phyloP scores from a whole-genome alignment of 2,113 vertebrate genomes.

The Rhinichthys klamathensis region DNA sequence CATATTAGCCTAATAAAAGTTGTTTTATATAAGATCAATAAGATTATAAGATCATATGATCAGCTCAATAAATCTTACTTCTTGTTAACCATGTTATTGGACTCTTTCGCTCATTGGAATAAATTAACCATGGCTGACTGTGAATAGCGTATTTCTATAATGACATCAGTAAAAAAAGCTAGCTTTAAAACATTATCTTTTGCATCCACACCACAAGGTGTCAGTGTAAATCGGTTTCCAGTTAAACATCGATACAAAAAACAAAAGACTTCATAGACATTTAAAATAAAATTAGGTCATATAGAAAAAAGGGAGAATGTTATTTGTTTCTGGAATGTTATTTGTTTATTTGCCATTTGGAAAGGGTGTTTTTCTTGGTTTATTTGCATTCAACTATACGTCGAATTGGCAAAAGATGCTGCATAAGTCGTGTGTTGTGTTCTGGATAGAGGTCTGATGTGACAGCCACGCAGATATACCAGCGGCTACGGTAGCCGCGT shows the following conservation, averaged over 20 bases:
- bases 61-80: not conserved
- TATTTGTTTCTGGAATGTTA: not conserved
- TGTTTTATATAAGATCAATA: not conserved
- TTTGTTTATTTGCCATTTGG: not conserved
- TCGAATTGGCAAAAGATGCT: not conserved
- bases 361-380: not conserved
- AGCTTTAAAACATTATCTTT: not conserved
- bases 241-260: not conserved
- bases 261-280: not conserved
- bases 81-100: not conserved
- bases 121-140: no score
- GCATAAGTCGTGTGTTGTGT: not conserved
- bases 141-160: not conserved
- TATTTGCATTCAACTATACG: not conserved
- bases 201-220: not conserved
- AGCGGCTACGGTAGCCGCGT: slow-evolving; percentile 40
- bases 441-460: slow-evolving; percentile 12
- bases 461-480: slow-evolving; percentile 47
- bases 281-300: not conserved
- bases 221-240: not conserved
- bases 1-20: not conserved
- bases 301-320: not conserved
- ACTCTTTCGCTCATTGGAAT: not conserved
- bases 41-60: not conserved
- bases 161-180: not conserved